Evolutionary conservation across 2,888 invertebrate species (phyloP), one percentile per base, ranked within the genome.

Genomic region (Andrena flavipes): DNA sequence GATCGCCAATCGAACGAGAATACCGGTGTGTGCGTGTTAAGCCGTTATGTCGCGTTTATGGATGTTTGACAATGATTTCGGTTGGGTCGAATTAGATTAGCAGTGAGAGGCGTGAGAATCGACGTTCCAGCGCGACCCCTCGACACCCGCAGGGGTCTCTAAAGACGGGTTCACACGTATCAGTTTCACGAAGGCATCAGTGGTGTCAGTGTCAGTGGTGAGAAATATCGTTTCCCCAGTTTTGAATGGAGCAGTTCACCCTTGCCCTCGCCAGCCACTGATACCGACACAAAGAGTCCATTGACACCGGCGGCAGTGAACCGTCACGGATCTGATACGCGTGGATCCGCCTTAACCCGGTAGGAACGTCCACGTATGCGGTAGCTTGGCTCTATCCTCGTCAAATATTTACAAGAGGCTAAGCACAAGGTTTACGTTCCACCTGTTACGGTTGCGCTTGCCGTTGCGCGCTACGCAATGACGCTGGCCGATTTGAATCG

Each of bases 41-140:
- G 65, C 84, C 68, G 73, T 83, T 86, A 85, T 78, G 88, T 82
- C 64, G 77, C 85, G 72, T 82, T 87, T 88, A 87, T 85, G 82
- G 82, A 70, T 85, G 74, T 88, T 85, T 84, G 82, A 74, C 84
- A 84, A 85, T 77, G 87, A 87, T 88, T 82, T 84, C 78, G 76
- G 84, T 84, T 80, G 69, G 78, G 29, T 35, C 54, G 54, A 63
- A 88, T 85, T 80, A 77, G 84, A 88, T 88, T 77, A 85, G 49
- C 70, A 3, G 5, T n/a, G 54, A 33, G 33, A n/a, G 26, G 13
- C 71, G 69, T 72, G 82, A 71, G 86, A 76, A 86, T 69, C 64
- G 35, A n/a, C 20, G 56, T 70, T 16, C 23, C n/a, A 42, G 33
- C 59, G 62, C 20, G 33, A 8, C 62, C 64, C 35, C 64, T 74